Base-by-base conservation (phyloP, 2,113 vertebrate species). In the Brachyistius frenatus region DNA sequence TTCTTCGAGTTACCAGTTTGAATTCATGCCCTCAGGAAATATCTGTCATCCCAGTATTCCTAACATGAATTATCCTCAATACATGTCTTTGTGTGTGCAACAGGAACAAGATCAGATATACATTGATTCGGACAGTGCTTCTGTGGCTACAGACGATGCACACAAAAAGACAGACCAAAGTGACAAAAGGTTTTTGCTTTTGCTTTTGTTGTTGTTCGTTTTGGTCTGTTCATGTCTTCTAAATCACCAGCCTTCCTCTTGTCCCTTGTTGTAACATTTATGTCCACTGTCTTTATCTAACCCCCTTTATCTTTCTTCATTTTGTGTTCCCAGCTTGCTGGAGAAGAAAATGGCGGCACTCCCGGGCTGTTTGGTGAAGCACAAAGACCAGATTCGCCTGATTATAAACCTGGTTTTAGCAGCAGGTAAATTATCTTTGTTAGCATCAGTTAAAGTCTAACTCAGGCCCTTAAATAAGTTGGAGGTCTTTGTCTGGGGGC, bases 371-470 rank as follows among this genome's bases (percentile, higher is more conserved):
- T 93, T 16, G 64, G 88, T 55, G 57, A 91, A 93, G 64, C 89
- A 96, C 68, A 94, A 89, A 87, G 72, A 73, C 16, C 85, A 37
- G 69, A 87, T 96, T 81, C 16, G 0, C 0, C 73, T 86, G 74
- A 76, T 84, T 30, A 52, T 91, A 53, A 76, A 79, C 37, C 89
- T 94, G 65, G 73, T 94, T 90, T 88, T 96, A 75, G 58, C 93
- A 85, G 78, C 93, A 93, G 96, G 96, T 97, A 92, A 79, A 73
- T 37, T 52, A 13, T 75, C 30, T 80, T 55, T 80, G 35, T 81
- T 60, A 47, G 33, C 10, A 37, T 70, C 37, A 4, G 49, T 89
- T 73, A 79, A 84, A 62, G 2, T 77, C 11, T 74, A 67, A 75
- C 82, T 62, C 2, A 11, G 36, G 30, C 11, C 9, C 1, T 5